Evolutionary conservation across 1,140 invertebrate species (phyloP).

Genomic region (Leptinotarsa undecemlineata): DNA sequence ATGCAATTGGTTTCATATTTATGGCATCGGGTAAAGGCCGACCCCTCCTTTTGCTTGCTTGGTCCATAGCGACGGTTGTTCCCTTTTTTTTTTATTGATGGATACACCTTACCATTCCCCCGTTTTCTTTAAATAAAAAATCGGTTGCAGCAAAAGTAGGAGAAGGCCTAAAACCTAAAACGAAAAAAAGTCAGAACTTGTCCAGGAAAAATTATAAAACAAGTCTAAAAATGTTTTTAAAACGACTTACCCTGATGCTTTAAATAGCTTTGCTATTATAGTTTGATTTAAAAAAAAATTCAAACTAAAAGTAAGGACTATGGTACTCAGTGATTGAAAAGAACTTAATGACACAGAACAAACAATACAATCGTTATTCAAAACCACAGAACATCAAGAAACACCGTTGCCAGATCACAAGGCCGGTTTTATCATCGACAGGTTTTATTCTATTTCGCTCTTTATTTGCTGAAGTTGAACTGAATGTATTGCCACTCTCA

Average conservation of each 20-base stretch:
- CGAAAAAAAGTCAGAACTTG: constrained; percentile 18
- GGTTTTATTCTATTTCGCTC: no score
- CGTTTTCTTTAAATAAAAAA: constrained; percentile 37
- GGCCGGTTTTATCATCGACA: no score
- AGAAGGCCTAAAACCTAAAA: constrained; percentile 46
- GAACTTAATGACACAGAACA: background rate
- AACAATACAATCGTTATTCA: background rate
- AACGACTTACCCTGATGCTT: constrained; percentile 17
- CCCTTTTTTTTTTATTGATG: constrained; percentile 24
- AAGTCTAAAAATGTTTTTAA: background rate
- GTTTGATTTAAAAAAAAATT: constrained; percentile 20
- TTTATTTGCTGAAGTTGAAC: no score
- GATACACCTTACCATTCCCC: constrained; percentile 38
- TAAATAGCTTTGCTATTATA: constrained; percentile 9
- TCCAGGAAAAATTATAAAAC: background rate
- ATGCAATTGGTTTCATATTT: constrained; percentile 39
- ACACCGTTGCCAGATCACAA: background rate
- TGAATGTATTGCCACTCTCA: no score
- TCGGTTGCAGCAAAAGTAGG: constrained; percentile 44
- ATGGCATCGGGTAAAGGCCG: constrained; percentile 44
- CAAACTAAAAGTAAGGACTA: constrained; percentile 18
- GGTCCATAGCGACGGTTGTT: constrained; percentile 34
- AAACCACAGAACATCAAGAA: constrained; percentile 2
- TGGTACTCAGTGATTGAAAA: background rate
- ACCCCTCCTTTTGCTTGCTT: constrained; percentile 43